A percentile compares a stretch with the other conserved stretches of the same genome.
Evolutionary conservation across 2,113 vertebrate species (phyloP).

Genomic region (Isichthys henryi): DNA sequence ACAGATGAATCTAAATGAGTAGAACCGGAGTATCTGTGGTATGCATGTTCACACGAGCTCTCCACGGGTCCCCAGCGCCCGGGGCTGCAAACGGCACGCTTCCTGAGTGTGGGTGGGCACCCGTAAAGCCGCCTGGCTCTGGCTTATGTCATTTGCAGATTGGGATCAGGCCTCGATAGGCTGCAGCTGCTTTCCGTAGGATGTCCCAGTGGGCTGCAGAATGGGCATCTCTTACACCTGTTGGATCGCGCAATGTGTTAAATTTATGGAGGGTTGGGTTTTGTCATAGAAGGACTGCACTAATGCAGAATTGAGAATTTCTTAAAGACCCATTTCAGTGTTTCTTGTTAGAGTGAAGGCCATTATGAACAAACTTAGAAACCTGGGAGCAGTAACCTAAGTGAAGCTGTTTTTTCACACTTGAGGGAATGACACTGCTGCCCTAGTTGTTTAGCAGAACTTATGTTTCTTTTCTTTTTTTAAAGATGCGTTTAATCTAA

Average conservation of each 20-base stretch:
- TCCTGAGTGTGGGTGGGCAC: background rate
- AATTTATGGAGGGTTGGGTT: background rate
- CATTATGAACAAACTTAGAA: background rate
- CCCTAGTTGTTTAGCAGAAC: background rate
- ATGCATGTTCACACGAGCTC: background rate
- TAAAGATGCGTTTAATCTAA: background rate
- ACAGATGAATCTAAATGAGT: background rate
- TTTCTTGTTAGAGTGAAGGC: background rate
- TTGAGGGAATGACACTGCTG: background rate
- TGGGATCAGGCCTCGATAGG: background rate
- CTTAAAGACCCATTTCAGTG: background rate
- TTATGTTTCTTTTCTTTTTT: background rate
- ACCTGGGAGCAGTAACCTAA: too few relatives aligned
- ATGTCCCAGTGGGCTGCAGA: background rate
- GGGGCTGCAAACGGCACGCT: background rate
- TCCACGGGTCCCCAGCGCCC: background rate
- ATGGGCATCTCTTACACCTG: background rate
- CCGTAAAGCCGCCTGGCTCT: background rate
- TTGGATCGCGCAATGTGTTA: background rate
- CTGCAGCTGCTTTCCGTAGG: background rate
- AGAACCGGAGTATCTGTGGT: background rate
- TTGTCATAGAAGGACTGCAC: background rate
- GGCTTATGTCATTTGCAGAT: background rate
- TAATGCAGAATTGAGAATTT: background rate
- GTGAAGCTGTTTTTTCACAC: background rate